Evolutionary conservation across 2,113 vertebrate species (phyloP), one percentile per base, ranked within the genome.

Genomic region (Thunnus thynnus): DNA sequence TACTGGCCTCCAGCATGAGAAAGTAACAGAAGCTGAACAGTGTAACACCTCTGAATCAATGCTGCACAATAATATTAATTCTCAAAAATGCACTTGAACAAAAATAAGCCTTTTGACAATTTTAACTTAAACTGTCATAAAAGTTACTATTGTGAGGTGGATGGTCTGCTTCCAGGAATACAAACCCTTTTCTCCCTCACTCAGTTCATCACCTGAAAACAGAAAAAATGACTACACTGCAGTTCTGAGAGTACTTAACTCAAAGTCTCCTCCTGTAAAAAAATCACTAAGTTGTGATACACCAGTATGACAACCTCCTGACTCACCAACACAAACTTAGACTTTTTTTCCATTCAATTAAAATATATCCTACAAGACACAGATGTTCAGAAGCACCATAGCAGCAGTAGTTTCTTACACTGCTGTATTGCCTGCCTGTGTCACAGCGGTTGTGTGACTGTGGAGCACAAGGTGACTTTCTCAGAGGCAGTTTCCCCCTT

Each of bases 1-100:
- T 25, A 20, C 61, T 70, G 75, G 83, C 82, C 72, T 86, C 27
- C 55, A 76, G 79, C 85, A 90, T 86, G 92, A 88, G 92, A 92
- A 85, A 78, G 68, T 22, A 70, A 58, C 46, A 52, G 54, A 69
- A 73, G 63, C 30, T 65, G 54, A 71, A 73, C 51, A 30, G 63
- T 79, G 55, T 62, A 51, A 86, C 85, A 78, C 72, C 70, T 77
- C 60, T 2, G 3, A 86, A 27, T 82, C 36, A 32, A 51, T 72
- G 67, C 62, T 44, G 71, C 72, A 62, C 13, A 20, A 66, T 22
- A 14, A 66, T 2, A 4, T n/a, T 18, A n/a, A 52, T 62, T 30
- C 17, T 50, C 27, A 17, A 16, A 56, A 41, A 9, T 9, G 36
- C 36, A 41, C 36, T 41, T 41, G 36, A 41, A 36, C 32, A 36